phyloP scores from a whole-genome alignment of 2,113 vertebrate genomes.

The Tretioscincus oriximinensis region DNA sequence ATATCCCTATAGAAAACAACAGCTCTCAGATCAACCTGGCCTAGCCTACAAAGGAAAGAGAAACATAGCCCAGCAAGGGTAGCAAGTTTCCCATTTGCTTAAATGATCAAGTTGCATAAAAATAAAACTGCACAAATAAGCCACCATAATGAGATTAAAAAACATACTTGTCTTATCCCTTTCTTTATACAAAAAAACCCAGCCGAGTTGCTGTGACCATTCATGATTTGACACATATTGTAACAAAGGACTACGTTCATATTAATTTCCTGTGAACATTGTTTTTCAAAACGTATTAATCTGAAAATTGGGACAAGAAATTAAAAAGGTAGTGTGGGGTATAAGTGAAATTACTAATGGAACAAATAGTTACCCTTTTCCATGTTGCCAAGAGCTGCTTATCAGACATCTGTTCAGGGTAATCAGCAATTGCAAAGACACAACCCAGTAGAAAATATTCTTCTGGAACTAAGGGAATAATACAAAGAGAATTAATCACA shows the following conservation, averaged over 20 bases:
- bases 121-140: not conserved
- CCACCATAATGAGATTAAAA: not conserved
- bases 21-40: too few species aligned
- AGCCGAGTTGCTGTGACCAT: not conserved
- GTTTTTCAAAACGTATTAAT: not conserved
- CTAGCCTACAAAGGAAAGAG: too few species aligned
- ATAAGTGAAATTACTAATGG: slow-evolving; percentile 7
- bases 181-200: not conserved
- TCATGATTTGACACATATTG: not conserved
- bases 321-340: not conserved
- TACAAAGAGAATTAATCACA: slow-evolving; percentile 22
- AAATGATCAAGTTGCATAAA: too few species aligned
- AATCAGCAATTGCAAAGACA: slow-evolving; percentile 94
- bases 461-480: slow-evolving; percentile 83
- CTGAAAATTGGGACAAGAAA: not conserved
- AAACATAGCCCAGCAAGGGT: too few species aligned
- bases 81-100: too few species aligned
- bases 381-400: slow-evolving; percentile 93
- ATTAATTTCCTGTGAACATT: not conserved
- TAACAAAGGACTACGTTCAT: not conserved
- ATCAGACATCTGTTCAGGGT: slow-evolving; percentile 97
- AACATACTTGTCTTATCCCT: not conserved
- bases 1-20: too few species aligned
- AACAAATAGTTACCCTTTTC: slow-evolving; percentile 84
- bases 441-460: slow-evolving; percentile 92